Conservation (phyloP, 2,888 invertebrate genomes). For the Branchipolynoe longqiensis region DNA sequence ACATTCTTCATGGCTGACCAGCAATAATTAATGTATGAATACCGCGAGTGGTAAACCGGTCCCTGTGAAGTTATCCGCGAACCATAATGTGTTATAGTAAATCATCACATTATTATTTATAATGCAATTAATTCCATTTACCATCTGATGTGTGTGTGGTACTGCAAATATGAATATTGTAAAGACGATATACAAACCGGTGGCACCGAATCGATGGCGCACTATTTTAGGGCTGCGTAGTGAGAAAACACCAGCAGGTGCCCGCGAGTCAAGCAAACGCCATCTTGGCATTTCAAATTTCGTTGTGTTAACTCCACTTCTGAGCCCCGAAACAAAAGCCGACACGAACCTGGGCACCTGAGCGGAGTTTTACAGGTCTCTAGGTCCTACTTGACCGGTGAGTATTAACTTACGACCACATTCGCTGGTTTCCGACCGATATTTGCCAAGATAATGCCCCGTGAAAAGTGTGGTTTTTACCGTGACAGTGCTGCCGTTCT, state of each 20-base stretch:
- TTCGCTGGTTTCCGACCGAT: neutral
- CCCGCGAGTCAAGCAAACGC: slow-evolving; percentile 21
- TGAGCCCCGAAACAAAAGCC: slow-evolving; percentile 20
- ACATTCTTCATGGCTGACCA: slow-evolving; percentile 55
- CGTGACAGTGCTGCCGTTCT: too few species aligned
- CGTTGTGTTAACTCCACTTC: slow-evolving; percentile 25
- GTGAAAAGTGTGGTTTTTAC: too few species aligned
- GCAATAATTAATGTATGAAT: slow-evolving; percentile 47
- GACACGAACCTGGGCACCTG: slow-evolving; percentile 18
- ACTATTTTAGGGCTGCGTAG: slow-evolving; percentile 16
- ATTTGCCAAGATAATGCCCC: neutral
- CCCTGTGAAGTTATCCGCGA: slow-evolving; percentile 29
- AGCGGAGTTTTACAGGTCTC: slow-evolving; percentile 27
- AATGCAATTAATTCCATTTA: neutral
- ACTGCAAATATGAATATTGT: neutral
- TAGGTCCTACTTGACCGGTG: slow-evolving; percentile 19
- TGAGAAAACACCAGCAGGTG: slow-evolving; percentile 7
- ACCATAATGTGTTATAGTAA: neutral
- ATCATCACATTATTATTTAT: neutral
- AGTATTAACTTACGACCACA: too few species aligned
- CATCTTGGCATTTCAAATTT: slow-evolving; percentile 56
- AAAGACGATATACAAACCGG: neutral
- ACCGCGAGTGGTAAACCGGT: slow-evolving; percentile 13
- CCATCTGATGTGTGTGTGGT: neutral
- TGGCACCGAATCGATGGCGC: neutral